Percentiles rank a stretch among this genome's conserved stretches.
Evolutionary conservation across 1,140 invertebrate species (phyloP).

Genomic region (Drosophila trapezifrons): DNA sequence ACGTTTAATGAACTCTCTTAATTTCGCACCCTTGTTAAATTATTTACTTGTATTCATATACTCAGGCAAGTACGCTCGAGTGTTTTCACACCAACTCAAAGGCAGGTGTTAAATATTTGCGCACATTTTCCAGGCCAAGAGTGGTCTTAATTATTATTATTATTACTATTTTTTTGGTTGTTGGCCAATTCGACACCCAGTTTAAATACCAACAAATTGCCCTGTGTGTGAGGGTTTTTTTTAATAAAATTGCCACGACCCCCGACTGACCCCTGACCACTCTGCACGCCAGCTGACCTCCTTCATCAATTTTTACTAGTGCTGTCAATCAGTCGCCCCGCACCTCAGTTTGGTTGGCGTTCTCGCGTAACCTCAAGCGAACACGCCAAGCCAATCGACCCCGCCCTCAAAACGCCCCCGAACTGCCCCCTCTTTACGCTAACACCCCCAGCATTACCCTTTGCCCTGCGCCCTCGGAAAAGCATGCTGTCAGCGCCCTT

Average conservation of each 20-base stretch:
- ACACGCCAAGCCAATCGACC: slow-evolving; percentile 35
- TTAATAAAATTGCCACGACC: slow-evolving; percentile 41
- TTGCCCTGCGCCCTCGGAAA: slow-evolving; percentile 20
- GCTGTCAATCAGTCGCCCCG: slow-evolving; percentile 55
- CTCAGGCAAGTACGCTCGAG: slow-evolving; percentile 8
- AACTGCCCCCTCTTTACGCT: background rate
- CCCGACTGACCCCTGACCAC: slow-evolving; percentile 21
- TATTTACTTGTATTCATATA: slow-evolving; percentile 15
- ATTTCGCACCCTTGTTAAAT: slow-evolving; percentile 3
- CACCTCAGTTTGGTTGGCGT: slow-evolving; percentile 23
- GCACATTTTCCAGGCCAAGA: slow-evolving; percentile 22
- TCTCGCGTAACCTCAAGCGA: slow-evolving; percentile 54
- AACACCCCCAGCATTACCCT: slow-evolving; percentile 1
- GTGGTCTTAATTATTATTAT: background rate
- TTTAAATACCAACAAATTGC: slow-evolving; percentile 37
- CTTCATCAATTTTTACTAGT: slow-evolving; percentile 57
- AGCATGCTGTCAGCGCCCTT: slow-evolving; percentile 40
- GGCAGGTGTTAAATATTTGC: slow-evolving; percentile 24
- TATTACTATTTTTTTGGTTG: background rate
- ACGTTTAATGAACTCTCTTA: slow-evolving; percentile 16
- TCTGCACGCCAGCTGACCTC: slow-evolving; percentile 4
- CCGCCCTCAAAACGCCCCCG: background rate
- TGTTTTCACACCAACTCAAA: slow-evolving; percentile 31
- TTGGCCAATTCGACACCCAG: slow-evolving; percentile 32
- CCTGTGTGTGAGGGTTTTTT: slow-evolving; percentile 2